Percentiles rank a stretch among this genome's conserved stretches.
Conservation (phyloP, 2,888 invertebrate species). For the Furcula furcula region DNA sequence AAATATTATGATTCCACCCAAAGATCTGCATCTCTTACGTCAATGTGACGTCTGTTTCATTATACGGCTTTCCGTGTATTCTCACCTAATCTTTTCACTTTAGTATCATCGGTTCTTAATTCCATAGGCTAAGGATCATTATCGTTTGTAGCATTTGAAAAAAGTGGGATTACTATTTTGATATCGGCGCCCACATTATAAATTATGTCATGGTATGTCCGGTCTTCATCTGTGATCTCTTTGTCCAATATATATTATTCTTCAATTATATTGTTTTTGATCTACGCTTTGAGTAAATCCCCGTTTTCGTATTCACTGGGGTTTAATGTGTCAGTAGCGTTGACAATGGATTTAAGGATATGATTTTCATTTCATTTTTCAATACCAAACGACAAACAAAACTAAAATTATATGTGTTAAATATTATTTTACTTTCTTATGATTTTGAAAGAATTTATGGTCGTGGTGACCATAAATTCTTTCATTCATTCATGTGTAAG, state of each 20-base stretch:
- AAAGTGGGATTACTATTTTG: conserved; percentile 64
- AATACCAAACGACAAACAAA: too few relatives aligned
- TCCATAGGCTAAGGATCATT: conserved; percentile 43
- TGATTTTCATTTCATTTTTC: too few relatives aligned
- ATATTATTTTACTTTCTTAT: too few relatives aligned
- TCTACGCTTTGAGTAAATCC: conserved; percentile 49
- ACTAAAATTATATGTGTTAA: too few relatives aligned
- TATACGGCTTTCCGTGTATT: conserved; percentile 51
- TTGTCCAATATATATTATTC: conserved; percentile 59
- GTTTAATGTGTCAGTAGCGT: conserved; percentile 29
- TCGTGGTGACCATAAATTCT: too few relatives aligned
- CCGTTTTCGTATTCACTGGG: conserved; percentile 43
- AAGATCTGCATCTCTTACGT: conserved; percentile 76
- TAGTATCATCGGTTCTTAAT: conserved; percentile 46
- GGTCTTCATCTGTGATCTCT: conserved; percentile 65
- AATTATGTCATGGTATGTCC: conserved; percentile 75
- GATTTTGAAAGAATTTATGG: too few relatives aligned
- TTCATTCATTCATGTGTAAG: too few relatives aligned
- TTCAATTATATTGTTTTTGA: conserved; percentile 52
- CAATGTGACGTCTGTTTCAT: conserved; percentile 79
- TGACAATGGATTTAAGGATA: conserved; percentile 52
- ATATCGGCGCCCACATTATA: conserved; percentile 67
- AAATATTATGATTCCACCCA: conserved; percentile 75
- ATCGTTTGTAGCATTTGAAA: conserved; percentile 37
- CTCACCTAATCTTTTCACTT: conserved; percentile 48